Evolutionary conservation across 2,888 invertebrate species (phyloP).

Genomic region (Aleiodes alternator): DNA sequence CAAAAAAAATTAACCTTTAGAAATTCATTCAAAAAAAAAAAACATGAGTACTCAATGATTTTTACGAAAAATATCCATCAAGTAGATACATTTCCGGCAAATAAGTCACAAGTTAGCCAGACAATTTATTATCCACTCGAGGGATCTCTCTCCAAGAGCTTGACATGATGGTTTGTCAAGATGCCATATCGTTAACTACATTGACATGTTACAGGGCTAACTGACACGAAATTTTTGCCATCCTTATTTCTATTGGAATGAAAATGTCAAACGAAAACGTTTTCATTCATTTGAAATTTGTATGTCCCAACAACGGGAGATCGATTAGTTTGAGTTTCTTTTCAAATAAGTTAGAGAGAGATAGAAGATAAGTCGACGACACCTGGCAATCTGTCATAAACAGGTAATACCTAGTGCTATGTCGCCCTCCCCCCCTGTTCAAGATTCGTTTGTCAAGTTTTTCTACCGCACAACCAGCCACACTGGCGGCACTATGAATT

Average conservation of each 20-base stretch:
- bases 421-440: neutral
- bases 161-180: constrained; percentile 25
- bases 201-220: constrained; percentile 12
- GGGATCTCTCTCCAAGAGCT: neutral
- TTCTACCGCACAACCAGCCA: neutral
- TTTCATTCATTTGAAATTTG: neutral
- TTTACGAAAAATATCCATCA: no score
- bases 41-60: no score
- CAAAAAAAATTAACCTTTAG: no score
- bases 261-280: no score
- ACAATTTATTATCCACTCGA: neutral
- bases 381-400: constrained; percentile 34
- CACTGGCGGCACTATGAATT: constrained; percentile 26
- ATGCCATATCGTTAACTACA: constrained; percentile 10
- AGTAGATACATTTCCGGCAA: constrained; percentile 10
- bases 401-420: constrained; percentile 13
- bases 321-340: constrained; percentile 9
- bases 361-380: constrained; percentile 5
- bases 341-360: neutral
- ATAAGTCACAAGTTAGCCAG: constrained; percentile 11
- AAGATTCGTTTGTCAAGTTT: constrained; percentile 4
- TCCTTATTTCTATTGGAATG: neutral
- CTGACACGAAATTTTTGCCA: constrained; percentile 21
- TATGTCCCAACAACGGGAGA: constrained; percentile 26
- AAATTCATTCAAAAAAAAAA: no score